A percentile compares a stretch with the other conserved stretches of the same genome.
phyloP scores from a whole-genome alignment of 2,113 vertebrate genomes.

The Phasianus colchicus region DNA sequence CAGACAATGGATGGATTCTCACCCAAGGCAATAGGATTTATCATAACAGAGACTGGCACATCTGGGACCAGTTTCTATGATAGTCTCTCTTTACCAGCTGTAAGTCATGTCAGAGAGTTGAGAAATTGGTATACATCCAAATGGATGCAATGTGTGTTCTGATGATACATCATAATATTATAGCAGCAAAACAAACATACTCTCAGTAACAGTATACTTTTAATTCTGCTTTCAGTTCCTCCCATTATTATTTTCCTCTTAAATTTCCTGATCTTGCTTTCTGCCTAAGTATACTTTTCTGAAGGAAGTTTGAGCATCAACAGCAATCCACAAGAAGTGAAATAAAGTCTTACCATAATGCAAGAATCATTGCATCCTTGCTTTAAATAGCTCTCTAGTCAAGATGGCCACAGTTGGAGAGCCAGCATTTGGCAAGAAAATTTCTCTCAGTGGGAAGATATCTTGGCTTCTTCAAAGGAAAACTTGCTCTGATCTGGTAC shows the following conservation, averaged over 20 bases:
- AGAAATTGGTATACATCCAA: not conserved
- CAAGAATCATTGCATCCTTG: constrained; percentile 36
- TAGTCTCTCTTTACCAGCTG: not conserved
- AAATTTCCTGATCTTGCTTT: constrained; percentile 17
- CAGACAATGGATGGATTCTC: not conserved
- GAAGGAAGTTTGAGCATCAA: constrained; percentile 38
- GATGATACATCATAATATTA: not conserved
- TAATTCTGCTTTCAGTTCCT: not conserved
- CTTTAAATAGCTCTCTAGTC: constrained; percentile 61
- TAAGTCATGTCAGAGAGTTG: not conserved
- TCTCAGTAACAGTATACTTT: not conserved
- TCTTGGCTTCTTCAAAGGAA: constrained; percentile 43
- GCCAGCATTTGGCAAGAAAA: constrained; percentile 64
- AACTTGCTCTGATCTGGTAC: constrained; percentile 54
- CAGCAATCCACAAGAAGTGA: constrained; percentile 32
- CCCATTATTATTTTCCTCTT: not conserved
- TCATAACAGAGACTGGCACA: not conserved
- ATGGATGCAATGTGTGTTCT: not conserved
- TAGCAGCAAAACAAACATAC: not conserved
- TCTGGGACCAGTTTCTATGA: not conserved
- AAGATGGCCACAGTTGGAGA: constrained; percentile 65
- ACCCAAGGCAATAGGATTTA: not conserved
- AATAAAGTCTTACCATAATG: constrained; percentile 32
- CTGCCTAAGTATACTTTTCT: constrained; percentile 20
- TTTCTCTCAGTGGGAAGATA: constrained; percentile 52